Evolutionary conservation across 2,113 vertebrate genomes (phyloP), one percentile per base, ranked within the genome.

Genomic region (Apodemus sylvaticus): DNA sequence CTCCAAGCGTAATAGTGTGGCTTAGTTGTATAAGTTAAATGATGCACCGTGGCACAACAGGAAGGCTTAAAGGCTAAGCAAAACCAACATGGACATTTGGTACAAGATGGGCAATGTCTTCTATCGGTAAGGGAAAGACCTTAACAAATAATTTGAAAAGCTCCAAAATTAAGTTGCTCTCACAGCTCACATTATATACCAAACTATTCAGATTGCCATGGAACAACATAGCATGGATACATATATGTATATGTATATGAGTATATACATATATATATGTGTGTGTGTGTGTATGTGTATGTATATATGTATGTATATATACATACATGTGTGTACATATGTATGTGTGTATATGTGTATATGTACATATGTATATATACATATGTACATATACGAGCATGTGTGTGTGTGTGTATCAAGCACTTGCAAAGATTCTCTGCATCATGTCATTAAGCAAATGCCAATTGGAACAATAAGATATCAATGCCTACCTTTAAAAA

Each of bases 11-110:
- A 96, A 85, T 3, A 82, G 24, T 60, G 1, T 85, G 11, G 60
- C 26, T 95, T 66, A 34, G 1, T 34, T 74, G 26, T 6, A 86
- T 20, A 9, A 66, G 53, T 70, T 78, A 70, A 83, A 1, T 58
- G 10, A 42, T 2, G 94, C 12, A 42, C 36, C 58, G 93, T 51
- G 16, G 12, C 83, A 76, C 8, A 78, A 90, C 87, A 89, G 29
- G 86, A 96, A 89, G 92, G 31, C 3, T 85, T 77, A 94, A 45
- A 85, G 93, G 78, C 16, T 42, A 39, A 94, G 4, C 5, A 48
- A 92, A 55, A 12, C 71, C 16, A 6, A 68, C 29, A 71, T 1
- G 3, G 34, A 81, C 94, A 66, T 6, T 74, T 92, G 31, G 70
- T 60, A 76, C n/a, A 87, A 77, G 5, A n/a, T 58, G 90, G 19